These are phyloP conservation scores for Leptoteleia sp. DNA, from an alignment of 1,140 invertebrate species.

Conservation along the genomic window DNA sequence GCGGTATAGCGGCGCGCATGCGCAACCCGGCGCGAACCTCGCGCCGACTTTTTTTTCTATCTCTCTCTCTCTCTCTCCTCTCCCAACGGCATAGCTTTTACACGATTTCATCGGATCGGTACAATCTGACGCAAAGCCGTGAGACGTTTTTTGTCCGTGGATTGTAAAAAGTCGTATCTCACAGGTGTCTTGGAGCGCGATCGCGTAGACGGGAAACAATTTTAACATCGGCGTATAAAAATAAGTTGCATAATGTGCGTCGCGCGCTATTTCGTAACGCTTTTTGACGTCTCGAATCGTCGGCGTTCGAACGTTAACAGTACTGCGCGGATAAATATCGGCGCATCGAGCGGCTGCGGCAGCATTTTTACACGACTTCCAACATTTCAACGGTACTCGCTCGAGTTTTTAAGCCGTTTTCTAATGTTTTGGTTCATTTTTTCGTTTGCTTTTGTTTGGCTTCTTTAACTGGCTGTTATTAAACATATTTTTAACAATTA, in stretches of 20 bases:
- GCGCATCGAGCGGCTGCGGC: background rate
- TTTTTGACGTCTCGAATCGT: conserved; percentile 20
- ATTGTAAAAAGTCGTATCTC: conserved; percentile 14
- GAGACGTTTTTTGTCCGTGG: conserved; percentile 7
- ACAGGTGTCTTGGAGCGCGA: conserved; percentile 15
- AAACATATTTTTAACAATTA: too few species aligned
- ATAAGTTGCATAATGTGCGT: conserved; percentile 26
- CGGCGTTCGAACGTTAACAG: conserved; percentile 20
- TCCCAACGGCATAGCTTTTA: conserved; percentile 21
- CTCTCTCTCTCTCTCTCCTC: too few species aligned
- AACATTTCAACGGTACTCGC: too few species aligned
- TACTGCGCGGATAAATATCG: conserved; percentile 8
- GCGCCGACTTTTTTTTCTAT: conserved; percentile 26
- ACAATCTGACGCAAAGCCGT: conserved; percentile 23
- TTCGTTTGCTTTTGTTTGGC: too few species aligned
- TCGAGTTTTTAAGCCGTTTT: too few species aligned
- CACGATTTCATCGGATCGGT: conserved; percentile 29
- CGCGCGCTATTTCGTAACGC: conserved; percentile 16
- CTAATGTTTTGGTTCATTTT: too few species aligned
- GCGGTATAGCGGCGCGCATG: background rate
- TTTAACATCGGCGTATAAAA: conserved; percentile 17
- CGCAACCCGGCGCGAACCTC: background rate
- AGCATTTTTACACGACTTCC: too few species aligned
- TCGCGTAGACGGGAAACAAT: conserved; percentile 4
- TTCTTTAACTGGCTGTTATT: too few species aligned